Evolutionary conservation across 2,888 invertebrate genomes (phyloP), one percentile per base, ranked within the genome.

Genomic region (Himalopsyche kuldschensis): DNA sequence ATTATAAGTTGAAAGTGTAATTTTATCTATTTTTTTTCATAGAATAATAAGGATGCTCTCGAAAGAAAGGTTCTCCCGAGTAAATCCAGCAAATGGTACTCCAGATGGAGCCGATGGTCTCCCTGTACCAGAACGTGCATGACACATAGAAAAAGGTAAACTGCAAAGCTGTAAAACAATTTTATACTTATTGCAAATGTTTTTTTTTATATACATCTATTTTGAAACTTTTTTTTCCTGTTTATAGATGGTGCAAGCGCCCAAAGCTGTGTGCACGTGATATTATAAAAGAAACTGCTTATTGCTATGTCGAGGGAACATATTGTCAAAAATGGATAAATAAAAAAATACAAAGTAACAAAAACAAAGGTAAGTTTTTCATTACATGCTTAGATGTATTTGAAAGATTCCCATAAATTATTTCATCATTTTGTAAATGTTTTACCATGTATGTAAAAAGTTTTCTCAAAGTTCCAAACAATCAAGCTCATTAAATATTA

Each of bases 61-160:
- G 81, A 81, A 69, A 84, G 79, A 30, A 84, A 63, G 76, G 81
- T 86, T 48, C 75, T 84, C 30, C 85, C 86, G 8, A 84, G 85
- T 81, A 88, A 88, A 83, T 86, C 87, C 69, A 87, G 87, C 35
- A 91, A 91, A 87, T 90, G 89, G 86, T 96, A 95, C 88, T 94
- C 94, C 0, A 93, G 93, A 87, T 98, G 98, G 97, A 95, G 95
- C 55, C 91, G 94, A 41, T 98, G 98, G 98, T 95, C 95, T 0
- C 90, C 94, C 15, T 98, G 98, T 88, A 95, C 95, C 0, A 92
- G 93, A 85, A 93, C 94, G 86, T 98, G 98, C 89, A 94, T 94
- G 24, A 97, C 97, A 2, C 92, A 95, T 48, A 92, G 98, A 87
- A 93, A 93, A 88, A 94, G 95, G 96, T 95, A 89, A 88, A 88